Evolutionary conservation across 2,888 invertebrate species (phyloP).

Genomic region (Ganaspis brasiliensis): DNA sequence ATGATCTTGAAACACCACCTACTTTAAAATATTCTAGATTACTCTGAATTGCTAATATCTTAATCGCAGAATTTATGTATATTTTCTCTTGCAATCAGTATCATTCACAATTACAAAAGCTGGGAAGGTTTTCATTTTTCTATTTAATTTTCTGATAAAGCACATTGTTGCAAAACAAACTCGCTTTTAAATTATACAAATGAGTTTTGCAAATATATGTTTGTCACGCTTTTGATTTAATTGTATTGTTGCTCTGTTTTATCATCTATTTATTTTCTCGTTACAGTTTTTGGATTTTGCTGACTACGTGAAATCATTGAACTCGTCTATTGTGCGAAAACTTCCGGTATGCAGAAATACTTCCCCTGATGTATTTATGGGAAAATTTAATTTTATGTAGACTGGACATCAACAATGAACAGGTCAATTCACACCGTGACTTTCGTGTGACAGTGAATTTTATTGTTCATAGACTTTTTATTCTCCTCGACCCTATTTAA

Average conservation of each 20-base stretch:
- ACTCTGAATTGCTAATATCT: neutral
- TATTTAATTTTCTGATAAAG: neutral
- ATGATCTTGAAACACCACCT: constrained; percentile 16
- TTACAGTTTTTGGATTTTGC: neutral
- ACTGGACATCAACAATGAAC: constrained; percentile 23
- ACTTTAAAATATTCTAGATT: constrained; percentile 16
- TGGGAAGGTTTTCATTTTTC: neutral
- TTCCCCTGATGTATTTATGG: constrained; percentile 1
- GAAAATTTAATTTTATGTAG: neutral
- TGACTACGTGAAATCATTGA: neutral
- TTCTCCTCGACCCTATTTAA: constrained; percentile 40
- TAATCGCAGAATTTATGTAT: neutral
- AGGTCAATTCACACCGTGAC: constrained; percentile 16
- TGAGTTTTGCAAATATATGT: no score
- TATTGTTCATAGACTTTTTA: constrained; percentile 28
- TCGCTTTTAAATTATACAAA: no score
- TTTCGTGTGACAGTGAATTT: neutral
- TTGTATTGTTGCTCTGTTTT: no score
- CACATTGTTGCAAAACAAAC: no score
- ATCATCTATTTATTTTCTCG: neutral
- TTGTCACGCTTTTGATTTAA: no score
- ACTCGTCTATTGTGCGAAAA: constrained; percentile 2
- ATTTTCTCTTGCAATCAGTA: constrained; percentile 15
- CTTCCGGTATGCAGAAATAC: constrained; percentile 25
- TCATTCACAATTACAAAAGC: neutral